Conservation (phyloP, 1,140 invertebrate genomes). For the Zophobas atratus region DNA sequence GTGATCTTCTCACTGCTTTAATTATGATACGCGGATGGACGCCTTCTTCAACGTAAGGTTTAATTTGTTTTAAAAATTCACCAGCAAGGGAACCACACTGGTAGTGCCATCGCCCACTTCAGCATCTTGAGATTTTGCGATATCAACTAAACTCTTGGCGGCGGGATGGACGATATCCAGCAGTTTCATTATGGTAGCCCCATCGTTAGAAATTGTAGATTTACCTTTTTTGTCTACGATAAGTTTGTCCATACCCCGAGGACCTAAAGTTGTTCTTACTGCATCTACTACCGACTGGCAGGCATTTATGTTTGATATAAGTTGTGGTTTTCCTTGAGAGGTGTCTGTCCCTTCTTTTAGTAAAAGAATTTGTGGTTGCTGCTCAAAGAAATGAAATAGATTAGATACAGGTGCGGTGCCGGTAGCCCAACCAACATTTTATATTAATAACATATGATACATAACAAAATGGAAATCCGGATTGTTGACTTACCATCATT, state of each 20-base stretch:
- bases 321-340: conserved; percentile 95
- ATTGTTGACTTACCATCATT: conserved; percentile 21
- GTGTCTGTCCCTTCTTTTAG: conserved; percentile 98
- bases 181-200: conserved; percentile 98
- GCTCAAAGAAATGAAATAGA: conserved; percentile 64
- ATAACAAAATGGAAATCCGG: not conserved
- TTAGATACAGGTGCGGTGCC: conserved; percentile 13
- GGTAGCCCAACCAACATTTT: not conserved
- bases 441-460: not conserved
- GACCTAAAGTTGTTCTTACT: conserved; percentile 95
- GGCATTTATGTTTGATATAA: conserved; percentile 99
- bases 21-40: conserved; percentile 97
- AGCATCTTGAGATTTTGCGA: conserved; percentile 99
- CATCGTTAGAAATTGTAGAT: conserved; percentile 99
- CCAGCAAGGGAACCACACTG: conserved; percentile 93
- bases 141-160: conserved; percentile 97
- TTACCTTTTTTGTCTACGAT: conserved; percentile 93
- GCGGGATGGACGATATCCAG: conserved; percentile 98
- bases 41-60: conserved; percentile 96
- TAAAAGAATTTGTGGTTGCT: conserved; percentile 98
- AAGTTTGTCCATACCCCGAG: conserved; percentile 99
- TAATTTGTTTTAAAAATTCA: conserved; percentile 96
- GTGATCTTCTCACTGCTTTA: conserved; percentile 87
- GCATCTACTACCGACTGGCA: conserved; percentile 97
- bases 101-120: conserved; percentile 99